Percentiles rank a stretch among this genome's conserved stretches.
Conservation (phyloP, 2,797 vertebrate species). For the Sebastes baramenuke region DNA sequence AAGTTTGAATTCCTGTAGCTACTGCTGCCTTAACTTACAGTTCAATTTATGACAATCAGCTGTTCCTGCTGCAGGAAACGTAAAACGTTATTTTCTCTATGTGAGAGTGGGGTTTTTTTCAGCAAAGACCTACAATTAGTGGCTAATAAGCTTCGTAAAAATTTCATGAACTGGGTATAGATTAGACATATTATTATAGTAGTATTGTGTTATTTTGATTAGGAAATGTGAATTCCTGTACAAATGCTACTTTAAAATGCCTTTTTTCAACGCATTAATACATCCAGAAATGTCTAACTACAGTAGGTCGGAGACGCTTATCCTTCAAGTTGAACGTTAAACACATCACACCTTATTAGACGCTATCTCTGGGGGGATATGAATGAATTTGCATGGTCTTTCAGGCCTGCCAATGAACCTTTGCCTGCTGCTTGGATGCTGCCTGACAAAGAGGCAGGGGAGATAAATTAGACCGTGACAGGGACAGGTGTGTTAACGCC, state of each 20-base stretch:
- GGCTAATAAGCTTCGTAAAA: background rate
- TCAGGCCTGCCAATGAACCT: background rate
- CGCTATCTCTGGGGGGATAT: background rate
- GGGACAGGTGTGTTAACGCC: constrained; percentile 62
- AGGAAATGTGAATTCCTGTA: background rate
- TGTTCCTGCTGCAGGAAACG: background rate
- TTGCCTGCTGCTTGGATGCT: constrained; percentile 19
- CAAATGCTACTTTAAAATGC: background rate
- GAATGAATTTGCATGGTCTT: background rate
- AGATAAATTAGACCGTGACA: constrained; percentile 55
- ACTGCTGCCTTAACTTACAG: background rate
- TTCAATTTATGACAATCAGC: background rate
- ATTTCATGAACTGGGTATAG: background rate
- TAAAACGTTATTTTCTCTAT: background rate
- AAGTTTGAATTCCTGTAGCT: background rate
- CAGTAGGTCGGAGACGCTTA: background rate
- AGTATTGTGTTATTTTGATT: background rate
- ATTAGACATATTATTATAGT: background rate
- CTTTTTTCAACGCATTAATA: background rate
- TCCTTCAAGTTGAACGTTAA: constrained; percentile 35
- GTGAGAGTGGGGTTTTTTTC: background rate
- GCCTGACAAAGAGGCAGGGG: constrained; percentile 36
- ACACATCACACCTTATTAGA: constrained; percentile 41
- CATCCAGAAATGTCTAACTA: background rate
- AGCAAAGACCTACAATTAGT: background rate